Conservation (phyloP, 1,140 invertebrate genomes). For the Bombus huntii region DNA sequence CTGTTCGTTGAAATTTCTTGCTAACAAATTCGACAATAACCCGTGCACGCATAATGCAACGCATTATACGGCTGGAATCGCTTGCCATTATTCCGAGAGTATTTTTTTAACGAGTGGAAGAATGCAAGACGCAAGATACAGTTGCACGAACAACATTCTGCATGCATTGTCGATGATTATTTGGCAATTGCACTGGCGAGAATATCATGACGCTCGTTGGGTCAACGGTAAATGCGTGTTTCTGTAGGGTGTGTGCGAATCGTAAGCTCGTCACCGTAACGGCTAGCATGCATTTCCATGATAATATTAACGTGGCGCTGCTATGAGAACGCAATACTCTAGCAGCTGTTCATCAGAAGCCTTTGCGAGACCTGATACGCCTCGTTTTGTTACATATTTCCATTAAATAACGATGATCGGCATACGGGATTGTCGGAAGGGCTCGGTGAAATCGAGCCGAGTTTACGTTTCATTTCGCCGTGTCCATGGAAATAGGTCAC, state of each 20-base stretch:
- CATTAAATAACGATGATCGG: constrained; percentile 46
- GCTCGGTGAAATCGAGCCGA: background rate
- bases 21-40: too few relatives aligned
- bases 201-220: background rate
- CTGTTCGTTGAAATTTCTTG: background rate
- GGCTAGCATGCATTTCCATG: constrained; percentile 20
- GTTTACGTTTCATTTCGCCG: constrained; percentile 24
- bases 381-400: constrained; percentile 29
- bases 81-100: too few relatives aligned
- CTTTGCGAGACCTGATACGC: constrained; percentile 5
- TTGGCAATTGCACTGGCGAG: constrained; percentile 8
- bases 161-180: background rate
- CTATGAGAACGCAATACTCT: background rate
- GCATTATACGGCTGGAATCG: too few relatives aligned
- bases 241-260: background rate
- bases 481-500: background rate
- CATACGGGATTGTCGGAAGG: background rate
- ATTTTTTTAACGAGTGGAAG: background rate
- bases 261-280: background rate
- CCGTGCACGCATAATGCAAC: too few relatives aligned
- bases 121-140: background rate
- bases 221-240: background rate
- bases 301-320: constrained; percentile 33
- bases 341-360: background rate
- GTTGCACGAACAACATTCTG: background rate